Conservation (phyloP, 1,140 invertebrate species). For the Drosophila sulfurigaster region DNA sequence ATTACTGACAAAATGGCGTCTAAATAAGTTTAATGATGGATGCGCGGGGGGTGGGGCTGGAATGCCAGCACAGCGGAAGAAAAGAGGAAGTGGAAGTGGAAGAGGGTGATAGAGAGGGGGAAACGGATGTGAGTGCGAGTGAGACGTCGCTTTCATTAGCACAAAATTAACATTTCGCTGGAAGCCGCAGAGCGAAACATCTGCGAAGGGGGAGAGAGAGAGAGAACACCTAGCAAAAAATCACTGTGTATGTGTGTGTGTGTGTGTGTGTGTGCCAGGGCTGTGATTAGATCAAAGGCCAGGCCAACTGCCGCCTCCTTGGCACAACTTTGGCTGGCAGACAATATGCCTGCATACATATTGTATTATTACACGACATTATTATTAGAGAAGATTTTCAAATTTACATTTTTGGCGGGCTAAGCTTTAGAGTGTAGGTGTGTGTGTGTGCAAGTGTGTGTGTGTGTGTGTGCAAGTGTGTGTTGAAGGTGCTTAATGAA, state of each 20-base stretch:
- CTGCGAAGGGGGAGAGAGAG: neutral
- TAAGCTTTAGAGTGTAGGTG: neutral
- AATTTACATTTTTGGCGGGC: slow-evolving; percentile 52
- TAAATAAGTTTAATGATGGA: slow-evolving; percentile 12
- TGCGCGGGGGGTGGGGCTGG: neutral
- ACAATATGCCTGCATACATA: slow-evolving; percentile 50
- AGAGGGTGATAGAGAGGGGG: neutral
- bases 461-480: slow-evolving; percentile 7
- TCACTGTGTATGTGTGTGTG: slow-evolving; percentile 17
- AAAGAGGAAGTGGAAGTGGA: neutral
- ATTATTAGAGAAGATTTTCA: slow-evolving; percentile 78
- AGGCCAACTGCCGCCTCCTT: slow-evolving; percentile 7
- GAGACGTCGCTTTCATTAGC: slow-evolving; percentile 51
- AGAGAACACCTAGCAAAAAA: slow-evolving; percentile 16
- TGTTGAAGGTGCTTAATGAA: slow-evolving; percentile 66
- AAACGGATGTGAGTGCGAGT: neutral
- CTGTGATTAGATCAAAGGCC: slow-evolving; percentile 61
- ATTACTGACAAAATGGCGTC: slow-evolving; percentile 53
- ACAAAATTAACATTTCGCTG: slow-evolving; percentile 63
- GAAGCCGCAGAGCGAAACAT: slow-evolving; percentile 55
- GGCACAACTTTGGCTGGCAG: neutral
- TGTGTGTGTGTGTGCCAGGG: slow-evolving; percentile 29
- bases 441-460: no score
- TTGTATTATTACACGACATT: slow-evolving; percentile 59
- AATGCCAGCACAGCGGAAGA: neutral